Percentiles rank a stretch among this genome's conserved stretches.
Evolutionary conservation across 2,888 invertebrate species (phyloP).

Genomic region (Acrocera orbiculus): DNA sequence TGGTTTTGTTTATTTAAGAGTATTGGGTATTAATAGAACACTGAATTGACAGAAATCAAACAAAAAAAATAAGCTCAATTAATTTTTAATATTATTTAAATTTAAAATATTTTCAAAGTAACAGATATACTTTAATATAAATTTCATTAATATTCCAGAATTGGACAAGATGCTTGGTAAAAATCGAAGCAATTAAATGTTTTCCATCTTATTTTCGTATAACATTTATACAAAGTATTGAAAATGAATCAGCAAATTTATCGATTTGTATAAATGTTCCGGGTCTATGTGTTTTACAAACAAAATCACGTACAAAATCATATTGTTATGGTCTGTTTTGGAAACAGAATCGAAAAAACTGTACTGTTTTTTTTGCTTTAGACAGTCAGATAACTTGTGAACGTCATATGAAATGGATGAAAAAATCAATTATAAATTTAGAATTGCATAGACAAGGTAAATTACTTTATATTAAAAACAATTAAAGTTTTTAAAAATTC

Average conservation of each 20-base stretch:
- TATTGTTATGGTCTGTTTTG: constrained; percentile 30
- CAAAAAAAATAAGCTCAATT: too few relatives aligned
- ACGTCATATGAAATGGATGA: constrained; percentile 30
- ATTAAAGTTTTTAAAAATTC: too few relatives aligned
- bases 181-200: constrained; percentile 31
- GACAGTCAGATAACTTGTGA: constrained; percentile 26
- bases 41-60: too few relatives aligned
- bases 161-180: constrained; percentile 28
- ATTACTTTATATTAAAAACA: not conserved
- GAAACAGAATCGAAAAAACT: constrained; percentile 30
- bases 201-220: constrained; percentile 30
- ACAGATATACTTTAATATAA: too few relatives aligned
- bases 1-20: too few relatives aligned
- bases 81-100: not conserved
- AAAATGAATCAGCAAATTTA: constrained; percentile 11
- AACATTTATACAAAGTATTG: constrained; percentile 18
- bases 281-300: constrained; percentile 25
- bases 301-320: constrained; percentile 27
- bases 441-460: constrained; percentile 25
- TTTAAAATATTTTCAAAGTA: too few relatives aligned
- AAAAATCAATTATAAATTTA: constrained; percentile 29
- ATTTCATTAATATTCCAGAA: constrained; percentile 11
- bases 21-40: too few relatives aligned
- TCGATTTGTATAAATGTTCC: constrained; percentile 28
- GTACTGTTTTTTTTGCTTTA: constrained; percentile 28